A percentile compares a stretch with the other conserved stretches of the same genome.
phyloP scores from a whole-genome alignment of 2,888 invertebrate genomes.

The Mystacides longicornis region DNA sequence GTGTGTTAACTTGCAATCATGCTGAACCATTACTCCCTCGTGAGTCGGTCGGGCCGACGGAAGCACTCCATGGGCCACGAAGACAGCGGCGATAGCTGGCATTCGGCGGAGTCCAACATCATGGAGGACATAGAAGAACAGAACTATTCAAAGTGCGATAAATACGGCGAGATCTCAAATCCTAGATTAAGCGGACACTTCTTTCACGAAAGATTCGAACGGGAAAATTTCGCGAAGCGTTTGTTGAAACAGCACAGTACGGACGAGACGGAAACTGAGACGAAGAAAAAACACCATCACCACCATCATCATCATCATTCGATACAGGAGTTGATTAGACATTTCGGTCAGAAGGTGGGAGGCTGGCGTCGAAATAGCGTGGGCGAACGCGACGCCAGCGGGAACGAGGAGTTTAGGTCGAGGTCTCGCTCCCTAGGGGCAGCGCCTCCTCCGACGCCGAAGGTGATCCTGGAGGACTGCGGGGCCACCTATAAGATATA shows the following conservation, averaged over 20 bases:
- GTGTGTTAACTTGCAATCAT: not conserved
- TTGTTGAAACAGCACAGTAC: slow-evolving; percentile 32
- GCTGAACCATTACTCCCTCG: slow-evolving; percentile 25
- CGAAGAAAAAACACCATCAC: slow-evolving; percentile 39
- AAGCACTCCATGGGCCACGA: slow-evolving; percentile 37
- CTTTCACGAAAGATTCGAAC: slow-evolving; percentile 31
- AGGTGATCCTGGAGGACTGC: slow-evolving; percentile 58
- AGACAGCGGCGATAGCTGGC: slow-evolving; percentile 44
- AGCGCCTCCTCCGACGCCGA: slow-evolving; percentile 52
- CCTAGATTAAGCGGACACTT: slow-evolving; percentile 34
- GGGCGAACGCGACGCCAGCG: slow-evolving; percentile 42
- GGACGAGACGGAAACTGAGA: slow-evolving; percentile 24
- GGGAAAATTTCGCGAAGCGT: slow-evolving; percentile 43
- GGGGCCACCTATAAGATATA: slow-evolving; percentile 76
- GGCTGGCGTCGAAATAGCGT: slow-evolving; percentile 52
- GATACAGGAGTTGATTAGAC: slow-evolving; percentile 69
- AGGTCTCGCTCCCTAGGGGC: slow-evolving; percentile 64
- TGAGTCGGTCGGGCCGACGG: slow-evolving; percentile 30
- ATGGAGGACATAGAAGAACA: slow-evolving; percentile 48
- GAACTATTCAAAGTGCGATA: slow-evolving; percentile 42
- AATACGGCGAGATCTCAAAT: slow-evolving; percentile 44
- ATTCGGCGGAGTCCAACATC: slow-evolving; percentile 30
- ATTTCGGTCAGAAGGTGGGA: slow-evolving; percentile 68
- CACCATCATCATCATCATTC: slow-evolving; percentile 56
- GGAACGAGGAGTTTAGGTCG: slow-evolving; percentile 60